Base-by-base conservation (phyloP, 2,888 invertebrate species). In the Hemicrepidius hirtus region DNA sequence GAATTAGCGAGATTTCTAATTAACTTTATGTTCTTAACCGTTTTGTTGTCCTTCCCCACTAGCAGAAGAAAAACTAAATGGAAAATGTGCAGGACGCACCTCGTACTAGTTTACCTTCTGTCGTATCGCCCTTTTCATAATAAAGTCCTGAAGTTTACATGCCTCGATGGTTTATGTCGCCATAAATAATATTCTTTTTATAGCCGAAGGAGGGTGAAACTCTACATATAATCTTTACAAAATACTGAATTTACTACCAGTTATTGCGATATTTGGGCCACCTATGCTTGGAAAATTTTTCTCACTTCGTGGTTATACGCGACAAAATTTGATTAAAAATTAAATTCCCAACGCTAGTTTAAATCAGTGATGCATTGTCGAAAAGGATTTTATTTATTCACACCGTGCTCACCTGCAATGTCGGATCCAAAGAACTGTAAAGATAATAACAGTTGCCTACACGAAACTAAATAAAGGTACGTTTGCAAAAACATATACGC, bases 61-160 rank as follows among this genome's bases (percentile, higher is more conserved):
- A n/a, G 40, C 3, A 46, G 3, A 9, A 53, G 13, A 1, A 28
- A 53, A 7, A 5, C 24, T 12, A 46, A 46, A 5, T 24, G 24
- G 24, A 50, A 50, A 64, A 64, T 9, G n/a, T 18, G 21, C 50
- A 50, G n/a, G 37, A 6, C 37, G 37, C 28, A 63, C 28, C 50
- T 64, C 20, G 28, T 40, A 53, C 28, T 65, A 53, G 65, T 53
- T 49, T 40, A 65, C 65, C 53, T 60, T 60, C 53, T 53, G 50
- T 65, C 37, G 53, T 37, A 65, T 53, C 65, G 40, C 35, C 53
- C 65, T 50, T 65, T 65, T 65, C 53, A 65, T 65, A 65, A 65
- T 65, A 65, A 65, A 65, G 65, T 65, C 53, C 65, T 53, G 40
- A 65, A 65, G 65, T 65, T 65, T 65, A 65, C 65, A 65, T 65